phyloP scores from a whole-genome alignment of 1,140 invertebrate species.

The Eupeodes corollae region DNA sequence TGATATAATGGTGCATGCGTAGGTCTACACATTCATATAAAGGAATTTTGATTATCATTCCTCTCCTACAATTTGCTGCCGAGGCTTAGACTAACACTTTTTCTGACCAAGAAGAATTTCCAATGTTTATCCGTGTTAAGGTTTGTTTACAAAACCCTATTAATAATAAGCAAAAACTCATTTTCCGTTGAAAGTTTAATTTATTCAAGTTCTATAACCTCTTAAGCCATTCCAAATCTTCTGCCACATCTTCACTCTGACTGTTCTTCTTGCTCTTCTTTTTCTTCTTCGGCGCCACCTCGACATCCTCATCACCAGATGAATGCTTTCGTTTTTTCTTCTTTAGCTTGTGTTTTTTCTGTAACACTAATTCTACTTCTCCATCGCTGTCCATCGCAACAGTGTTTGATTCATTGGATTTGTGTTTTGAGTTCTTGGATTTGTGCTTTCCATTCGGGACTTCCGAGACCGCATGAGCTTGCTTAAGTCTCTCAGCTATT shows the following conservation, averaged over 20 bases:
- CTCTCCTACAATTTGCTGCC: too few species aligned
- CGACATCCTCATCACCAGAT: not conserved
- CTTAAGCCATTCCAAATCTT: conserved; percentile 8
- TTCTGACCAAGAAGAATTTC: too few species aligned
- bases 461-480: not conserved
- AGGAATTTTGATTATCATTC: too few species aligned
- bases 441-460: not conserved
- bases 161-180: too few species aligned
- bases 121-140: too few species aligned
- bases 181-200: not conserved
- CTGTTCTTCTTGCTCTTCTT: conserved; percentile 3
- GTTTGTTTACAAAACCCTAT: too few species aligned
- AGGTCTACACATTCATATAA: too few species aligned
- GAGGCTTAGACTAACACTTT: too few species aligned
- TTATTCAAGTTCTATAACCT: conserved; percentile 3
- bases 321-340: conserved; percentile 5
- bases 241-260: not conserved
- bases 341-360: conserved; percentile 1
- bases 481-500: conserved; percentile 2
- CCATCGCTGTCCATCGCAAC: conserved; percentile 3
- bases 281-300: conserved; percentile 2
- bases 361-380: not conserved
- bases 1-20: too few species aligned
- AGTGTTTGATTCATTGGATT: not conserved
- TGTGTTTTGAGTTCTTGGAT: not conserved